phyloP scores from a whole-genome alignment of 2,797 vertebrate genomes.

The Hypotaenidia philippensis region DNA sequence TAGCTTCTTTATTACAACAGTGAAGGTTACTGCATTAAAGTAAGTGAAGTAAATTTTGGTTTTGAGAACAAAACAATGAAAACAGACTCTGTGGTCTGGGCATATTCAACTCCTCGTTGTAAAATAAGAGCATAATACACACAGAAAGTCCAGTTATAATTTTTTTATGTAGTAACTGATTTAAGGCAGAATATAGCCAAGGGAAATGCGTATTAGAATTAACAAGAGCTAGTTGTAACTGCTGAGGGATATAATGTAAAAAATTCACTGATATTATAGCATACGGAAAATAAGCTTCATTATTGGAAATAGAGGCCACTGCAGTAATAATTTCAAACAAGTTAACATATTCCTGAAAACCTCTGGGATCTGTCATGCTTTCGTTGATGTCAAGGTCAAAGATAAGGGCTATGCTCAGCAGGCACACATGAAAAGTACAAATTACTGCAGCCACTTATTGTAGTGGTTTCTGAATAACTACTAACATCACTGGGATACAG shows the following conservation, averaged over 20 bases:
- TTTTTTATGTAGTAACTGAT: background rate
- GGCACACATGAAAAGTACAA: background rate
- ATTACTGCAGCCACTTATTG: slow-evolving; percentile 1
- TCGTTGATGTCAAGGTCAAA: slow-evolving; percentile 12
- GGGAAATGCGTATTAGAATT: background rate
- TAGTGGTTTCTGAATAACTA: background rate
- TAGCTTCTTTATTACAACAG: background rate
- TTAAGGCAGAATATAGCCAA: background rate
- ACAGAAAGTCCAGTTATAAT: background rate
- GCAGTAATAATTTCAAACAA: background rate
- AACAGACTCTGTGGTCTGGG: background rate
- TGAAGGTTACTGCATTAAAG: background rate
- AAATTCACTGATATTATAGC: background rate
- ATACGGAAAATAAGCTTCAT: background rate
- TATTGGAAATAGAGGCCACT: background rate
- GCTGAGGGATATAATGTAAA: background rate
- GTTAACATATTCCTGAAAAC: background rate
- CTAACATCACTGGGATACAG: background rate
- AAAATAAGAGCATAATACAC: background rate
- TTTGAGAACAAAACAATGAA: background rate
- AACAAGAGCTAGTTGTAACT: background rate
- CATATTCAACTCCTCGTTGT: background rate
- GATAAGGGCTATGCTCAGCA: background rate
- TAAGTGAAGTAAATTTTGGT: background rate
- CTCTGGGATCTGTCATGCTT: background rate